Base-by-base conservation (phyloP, 53 echinoderm and acorn worm genomes). In the Patiria pectinifera region DNA sequence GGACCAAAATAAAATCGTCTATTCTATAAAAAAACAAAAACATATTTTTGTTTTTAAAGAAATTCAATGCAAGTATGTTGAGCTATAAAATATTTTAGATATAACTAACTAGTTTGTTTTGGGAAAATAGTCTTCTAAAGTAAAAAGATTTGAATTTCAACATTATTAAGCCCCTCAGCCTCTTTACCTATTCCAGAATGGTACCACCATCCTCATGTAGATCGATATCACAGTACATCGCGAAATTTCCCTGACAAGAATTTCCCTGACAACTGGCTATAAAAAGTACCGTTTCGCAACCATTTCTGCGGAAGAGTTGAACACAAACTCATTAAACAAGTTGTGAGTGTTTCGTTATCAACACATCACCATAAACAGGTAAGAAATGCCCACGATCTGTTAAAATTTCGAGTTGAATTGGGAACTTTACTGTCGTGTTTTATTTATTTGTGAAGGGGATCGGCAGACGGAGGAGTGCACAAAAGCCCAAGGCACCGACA, bases 131-230 rank as follows among this genome's bases (percentile, higher is more conserved):
- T 66, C 15, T 4, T 14, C 15, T 16, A 13, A 35, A 35, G 35
- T 35, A 35, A 66, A 14, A 66, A 16, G 13, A 66, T 66, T 66
- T 46, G 2, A 46, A 46, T 79, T 79, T 15, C 21, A 45, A 46
- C 45, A 79, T 44, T 3, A 15, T 12, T 11, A 43, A 79, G 43
- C 43, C 4, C 12, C 12, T 11, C 6, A 45, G 21, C 16, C 15
- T 11, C 79, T 47, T 79, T 83, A 23, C 84, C 84, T 66, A 3
- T 43, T 18, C 66, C 4, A 18, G 23, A 75, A 87, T 76, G 87
- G 75, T 87, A 60, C 60, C 18, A 10, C 44, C 76, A 7, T 35
- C 11, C 24, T 26, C 78, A 87, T 26, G n/a, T n/a, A 78, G 59
- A 75, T 48, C 1, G 18, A 11, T 35, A 35, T 35, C 35, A 26